Conservation (phyloP, 2,888 invertebrate genomes). For the Halocaridina rubra region DNA sequence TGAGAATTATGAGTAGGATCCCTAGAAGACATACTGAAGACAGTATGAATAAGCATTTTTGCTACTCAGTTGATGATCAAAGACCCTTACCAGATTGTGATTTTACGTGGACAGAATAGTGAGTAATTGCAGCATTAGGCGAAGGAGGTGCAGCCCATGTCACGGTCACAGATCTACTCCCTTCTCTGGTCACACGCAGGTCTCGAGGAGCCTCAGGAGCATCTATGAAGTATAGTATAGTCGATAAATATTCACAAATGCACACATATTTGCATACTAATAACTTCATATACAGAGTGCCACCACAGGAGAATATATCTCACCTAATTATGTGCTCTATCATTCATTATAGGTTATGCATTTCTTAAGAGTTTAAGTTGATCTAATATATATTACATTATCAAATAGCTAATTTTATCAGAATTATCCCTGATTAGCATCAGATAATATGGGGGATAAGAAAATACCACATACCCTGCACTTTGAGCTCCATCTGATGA, state of each 20-base stretch:
- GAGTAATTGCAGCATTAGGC: conserved; percentile 75
- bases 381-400: no score
- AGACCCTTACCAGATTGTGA: conserved; percentile 73
- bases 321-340: no score
- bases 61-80: background rate
- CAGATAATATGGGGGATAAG: no score
- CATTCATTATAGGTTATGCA: no score
- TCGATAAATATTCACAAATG: no score
- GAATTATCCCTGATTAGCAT: no score
- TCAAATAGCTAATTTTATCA: no score
- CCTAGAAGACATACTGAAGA: background rate
- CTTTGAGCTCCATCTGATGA: conserved; percentile 51
- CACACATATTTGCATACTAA: no score
- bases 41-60: background rate
- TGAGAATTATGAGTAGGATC: background rate
- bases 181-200: conserved; percentile 77
- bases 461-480: conserved; percentile 52
- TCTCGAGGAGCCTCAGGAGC: conserved; percentile 77
- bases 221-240: conserved; percentile 74
- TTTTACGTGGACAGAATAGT: conserved; percentile 78
- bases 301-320: no score
- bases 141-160: conserved; percentile 79
- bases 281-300: no score
- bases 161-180: conserved; percentile 79
- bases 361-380: no score